A percentile compares a stretch with the other conserved stretches of the same genome.
Conservation (phyloP, 2,113 vertebrate genomes). For the Lichenostomus cassidix region DNA sequence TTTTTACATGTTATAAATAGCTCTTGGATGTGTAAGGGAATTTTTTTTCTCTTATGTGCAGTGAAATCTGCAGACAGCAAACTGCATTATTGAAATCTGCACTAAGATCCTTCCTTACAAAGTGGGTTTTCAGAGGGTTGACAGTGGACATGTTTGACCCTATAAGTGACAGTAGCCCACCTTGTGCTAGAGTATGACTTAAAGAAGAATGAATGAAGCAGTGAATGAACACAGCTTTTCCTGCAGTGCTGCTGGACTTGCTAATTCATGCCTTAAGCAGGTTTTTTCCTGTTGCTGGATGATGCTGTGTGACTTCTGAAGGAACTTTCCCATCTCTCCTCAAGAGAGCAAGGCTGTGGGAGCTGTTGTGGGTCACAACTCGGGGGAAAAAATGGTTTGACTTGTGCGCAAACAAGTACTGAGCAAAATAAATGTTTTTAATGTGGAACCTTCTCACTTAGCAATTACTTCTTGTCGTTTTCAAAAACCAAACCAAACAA, state of each 20-base stretch:
- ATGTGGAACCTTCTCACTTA: background rate
- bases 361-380: background rate
- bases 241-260: background rate
- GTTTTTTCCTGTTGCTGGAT: rapidly evolving
- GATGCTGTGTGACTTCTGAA: background rate
- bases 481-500: background rate
- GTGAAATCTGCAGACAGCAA: background rate
- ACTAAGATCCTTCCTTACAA: background rate
- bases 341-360: background rate
- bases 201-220: background rate
- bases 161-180: background rate
- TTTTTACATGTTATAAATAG: background rate
- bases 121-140: background rate
- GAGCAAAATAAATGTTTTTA: background rate
- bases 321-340: background rate
- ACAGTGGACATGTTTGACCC: background rate
- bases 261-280: background rate
- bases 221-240: background rate
- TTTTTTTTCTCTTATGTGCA: background rate
- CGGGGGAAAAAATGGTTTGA: too few relatives aligned
- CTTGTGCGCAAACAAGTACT: background rate
- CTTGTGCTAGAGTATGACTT: background rate
- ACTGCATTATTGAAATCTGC: background rate
- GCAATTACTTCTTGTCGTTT: background rate
- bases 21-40: background rate